Evolutionary conservation across 2,888 invertebrate species (phyloP).

Genomic region (Philhelius pedissequus): DNA sequence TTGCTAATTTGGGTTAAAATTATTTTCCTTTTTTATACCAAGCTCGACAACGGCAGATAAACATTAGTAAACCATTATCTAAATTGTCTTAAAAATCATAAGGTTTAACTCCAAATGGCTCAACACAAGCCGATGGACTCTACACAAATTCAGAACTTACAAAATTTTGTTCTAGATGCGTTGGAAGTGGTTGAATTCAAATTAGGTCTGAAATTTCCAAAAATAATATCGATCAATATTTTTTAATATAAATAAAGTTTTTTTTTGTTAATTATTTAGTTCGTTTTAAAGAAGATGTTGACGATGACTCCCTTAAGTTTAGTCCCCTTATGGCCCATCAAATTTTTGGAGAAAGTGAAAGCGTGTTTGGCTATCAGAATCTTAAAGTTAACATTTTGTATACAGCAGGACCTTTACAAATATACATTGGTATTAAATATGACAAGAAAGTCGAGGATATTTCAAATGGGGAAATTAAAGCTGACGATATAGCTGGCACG

Average conservation of each 20-base stretch:
- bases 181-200: conserved; percentile 77
- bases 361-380: conserved; percentile 95
- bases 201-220: conserved; percentile 71
- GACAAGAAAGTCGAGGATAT: conserved; percentile 83
- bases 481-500: conserved; percentile 87
- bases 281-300: conserved; percentile 49
- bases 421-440: conserved; percentile 88
- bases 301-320: conserved; percentile 82
- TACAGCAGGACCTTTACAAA: conserved; percentile 88
- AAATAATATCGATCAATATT: not conserved
- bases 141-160: conserved; percentile 75
- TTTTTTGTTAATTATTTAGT: too few relatives aligned
- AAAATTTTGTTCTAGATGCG: conserved; percentile 76
- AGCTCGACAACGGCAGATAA: not conserved
- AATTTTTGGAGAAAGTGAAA: conserved; percentile 94
- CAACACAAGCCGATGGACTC: conserved; percentile 63
- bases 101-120: not conserved
- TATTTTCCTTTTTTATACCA: not conserved
- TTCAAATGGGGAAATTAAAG: conserved; percentile 80
- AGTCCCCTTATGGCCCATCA: conserved; percentile 95
- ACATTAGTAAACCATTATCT: not conserved
- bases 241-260: not conserved
- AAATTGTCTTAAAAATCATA: not conserved
- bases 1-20: not conserved
- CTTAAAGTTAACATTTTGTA: conserved; percentile 89